phyloP scores from a whole-genome alignment of 2,113 vertebrate species.

The Charina bottae region DNA sequence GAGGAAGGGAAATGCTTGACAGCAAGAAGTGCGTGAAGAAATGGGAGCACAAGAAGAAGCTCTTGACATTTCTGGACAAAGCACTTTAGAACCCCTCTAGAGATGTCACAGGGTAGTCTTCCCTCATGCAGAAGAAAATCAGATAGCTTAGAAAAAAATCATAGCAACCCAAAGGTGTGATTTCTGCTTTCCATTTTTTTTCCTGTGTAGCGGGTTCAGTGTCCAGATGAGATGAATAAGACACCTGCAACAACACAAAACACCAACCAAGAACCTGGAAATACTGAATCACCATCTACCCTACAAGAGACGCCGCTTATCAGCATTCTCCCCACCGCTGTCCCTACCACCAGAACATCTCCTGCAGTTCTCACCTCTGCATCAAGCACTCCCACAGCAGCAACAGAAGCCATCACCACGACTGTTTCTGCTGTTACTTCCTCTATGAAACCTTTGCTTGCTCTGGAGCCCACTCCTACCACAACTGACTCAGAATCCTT shows the following conservation, averaged over 20 bases:
- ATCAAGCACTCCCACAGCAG: neutral
- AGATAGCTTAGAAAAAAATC: neutral
- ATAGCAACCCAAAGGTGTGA: no score
- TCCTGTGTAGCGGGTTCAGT: conserved; percentile 42
- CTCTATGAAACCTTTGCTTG: neutral
- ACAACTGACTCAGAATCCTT: neutral
- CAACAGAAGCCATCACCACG: neutral
- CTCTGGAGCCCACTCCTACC: neutral
- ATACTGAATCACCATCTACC: neutral
- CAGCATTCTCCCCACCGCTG: neutral
- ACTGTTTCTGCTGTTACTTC: neutral
- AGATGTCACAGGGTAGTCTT: neutral
- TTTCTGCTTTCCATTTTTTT: conserved; percentile 13
- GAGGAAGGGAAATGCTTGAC: neutral
- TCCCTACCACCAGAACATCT: neutral
- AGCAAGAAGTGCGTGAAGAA: neutral
- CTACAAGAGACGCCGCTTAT: neutral
- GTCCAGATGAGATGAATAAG: conserved; percentile 25
- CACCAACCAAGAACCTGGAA: fast-evolving
- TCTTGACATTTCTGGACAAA: neutral
- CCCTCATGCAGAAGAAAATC: neutral
- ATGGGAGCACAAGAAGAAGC: neutral
- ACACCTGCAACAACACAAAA: fast-evolving
- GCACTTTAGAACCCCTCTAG: neutral
- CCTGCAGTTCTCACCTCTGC: neutral